phyloP scores from a whole-genome alignment of 2,888 invertebrate genomes.

The Drosophila subsilvestris region DNA sequence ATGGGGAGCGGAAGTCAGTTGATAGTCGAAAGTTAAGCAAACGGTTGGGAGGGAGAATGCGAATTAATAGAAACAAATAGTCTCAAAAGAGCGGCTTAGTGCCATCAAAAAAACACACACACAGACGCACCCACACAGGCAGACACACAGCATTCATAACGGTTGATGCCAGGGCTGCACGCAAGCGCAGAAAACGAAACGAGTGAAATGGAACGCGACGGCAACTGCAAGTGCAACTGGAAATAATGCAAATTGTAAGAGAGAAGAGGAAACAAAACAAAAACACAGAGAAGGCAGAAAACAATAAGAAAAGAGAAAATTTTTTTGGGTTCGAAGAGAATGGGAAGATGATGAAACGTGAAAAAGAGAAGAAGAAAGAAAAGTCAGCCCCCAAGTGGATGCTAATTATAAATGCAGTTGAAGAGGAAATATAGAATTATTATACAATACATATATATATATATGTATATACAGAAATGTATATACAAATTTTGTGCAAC shows the following conservation, averaged over 20 bases:
- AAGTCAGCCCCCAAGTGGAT: constrained; percentile 16
- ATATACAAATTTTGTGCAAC: constrained; percentile 66
- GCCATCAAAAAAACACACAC: constrained; percentile 15
- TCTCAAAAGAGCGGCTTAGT: constrained; percentile 40
- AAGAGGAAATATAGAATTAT: constrained; percentile 48
- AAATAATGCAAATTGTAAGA: neutral
- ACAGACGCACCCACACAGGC: constrained; percentile 20
- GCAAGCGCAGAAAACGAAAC: neutral
- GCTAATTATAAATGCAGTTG: constrained; percentile 59
- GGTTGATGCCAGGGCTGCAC: neutral
- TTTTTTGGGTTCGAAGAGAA: constrained; percentile 49
- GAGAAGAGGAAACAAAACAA: constrained; percentile 4
- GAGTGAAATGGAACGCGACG: neutral
- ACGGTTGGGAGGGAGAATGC: constrained; percentile 54
- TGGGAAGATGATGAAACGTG: constrained; percentile 9
- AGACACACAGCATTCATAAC: constrained; percentile 19
- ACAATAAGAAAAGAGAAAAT: constrained; percentile 23
- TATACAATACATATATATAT: constrained; percentile 27
- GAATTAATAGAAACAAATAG: constrained; percentile 31
- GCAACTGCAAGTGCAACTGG: neutral
- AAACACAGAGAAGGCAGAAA: constrained; percentile 13
- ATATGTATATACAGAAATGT: constrained; percentile 38
- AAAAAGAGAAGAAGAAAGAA: constrained; percentile 23
- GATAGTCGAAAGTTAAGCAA: constrained; percentile 58
- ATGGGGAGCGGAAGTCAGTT: constrained; percentile 50